Evolutionary conservation across 1,140 invertebrate species (phyloP), one percentile per base, ranked within the genome.

Genomic region (Trachelipus rathkii): DNA sequence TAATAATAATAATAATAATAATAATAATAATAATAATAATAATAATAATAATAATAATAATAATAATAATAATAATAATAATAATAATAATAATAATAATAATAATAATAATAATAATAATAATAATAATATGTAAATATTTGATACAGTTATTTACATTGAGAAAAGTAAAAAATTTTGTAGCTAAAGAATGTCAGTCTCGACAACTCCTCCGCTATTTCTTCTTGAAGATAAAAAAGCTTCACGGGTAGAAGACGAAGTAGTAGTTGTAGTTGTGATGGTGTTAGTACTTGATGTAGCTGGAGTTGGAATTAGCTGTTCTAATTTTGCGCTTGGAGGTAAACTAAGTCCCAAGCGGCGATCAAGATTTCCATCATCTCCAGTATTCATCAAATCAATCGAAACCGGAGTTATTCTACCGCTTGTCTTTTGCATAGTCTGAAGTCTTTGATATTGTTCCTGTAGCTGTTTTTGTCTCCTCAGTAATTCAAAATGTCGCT

Each of bases 371-470:
- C 50, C 50, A 60, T 60, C 50, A 19, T 19, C 8, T 60, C 50
- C 50, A 13, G 50, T 60, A 4, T 60, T 1, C 50, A 4, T 60
- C 60, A 68, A 23, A 53, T 81, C 79, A 11, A 81, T 78, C 44
- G 78, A 78, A 46, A 74, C 75, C 7, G 77, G 77, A 8, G 77
- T 74, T 10, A 77, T 72, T 13, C 79, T 71, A 33, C 77, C 75
- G 43, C 79, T 77, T n/a, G 71, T 78, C 53, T 78, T 76, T 77
- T 84, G 83, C 33, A 85, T 82, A 71, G 82, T 82, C 67, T 85
- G 84, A 13, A 85, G 75, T 44, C 84, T 73, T 19, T 83, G 82
- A 73, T 85, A 85, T 71, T 85, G 84, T 74, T 85, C 84, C 53
- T 85, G 84, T 7, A 85, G 78, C 73, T 83, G 83, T 68, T 82